Evolutionary conservation across 2,888 invertebrate genomes (phyloP).

Genomic region (Diplazon laetatorius): DNA sequence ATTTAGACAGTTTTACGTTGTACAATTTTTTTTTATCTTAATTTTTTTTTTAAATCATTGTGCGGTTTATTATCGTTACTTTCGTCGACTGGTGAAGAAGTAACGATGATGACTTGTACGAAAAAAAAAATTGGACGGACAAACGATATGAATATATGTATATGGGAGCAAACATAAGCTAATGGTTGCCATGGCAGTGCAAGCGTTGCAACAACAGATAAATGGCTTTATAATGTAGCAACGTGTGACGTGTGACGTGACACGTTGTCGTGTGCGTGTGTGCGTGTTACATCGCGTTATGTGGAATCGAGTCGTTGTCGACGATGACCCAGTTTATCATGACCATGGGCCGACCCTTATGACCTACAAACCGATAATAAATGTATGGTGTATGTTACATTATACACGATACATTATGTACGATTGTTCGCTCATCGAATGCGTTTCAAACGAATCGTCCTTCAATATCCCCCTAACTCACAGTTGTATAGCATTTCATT

Average conservation of each 20-base stretch:
- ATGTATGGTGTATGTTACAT: conserved; percentile 30
- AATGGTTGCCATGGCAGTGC: conserved; percentile 46
- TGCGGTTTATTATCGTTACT: too few relatives aligned
- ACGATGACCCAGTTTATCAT: conserved; percentile 68
- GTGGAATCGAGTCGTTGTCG: conserved; percentile 41
- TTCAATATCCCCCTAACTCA: neutral
- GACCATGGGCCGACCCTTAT: conserved; percentile 67
- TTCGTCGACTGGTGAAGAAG: neutral
- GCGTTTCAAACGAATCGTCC: neutral
- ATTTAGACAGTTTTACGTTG: neutral
- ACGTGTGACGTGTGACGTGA: conserved; percentile 5
- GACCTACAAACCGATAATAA: conserved; percentile 59
- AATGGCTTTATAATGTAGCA: conserved; percentile 6
- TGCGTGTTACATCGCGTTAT: conserved; percentile 9
- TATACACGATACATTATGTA: neutral
- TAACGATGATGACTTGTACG: neutral
- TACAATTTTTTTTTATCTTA: too few relatives aligned
- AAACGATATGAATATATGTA: conserved; percentile 29
- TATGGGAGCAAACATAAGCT: conserved; percentile 38
- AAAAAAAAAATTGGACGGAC: too few relatives aligned
- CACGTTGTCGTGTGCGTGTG: neutral
- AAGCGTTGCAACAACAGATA: conserved; percentile 56
- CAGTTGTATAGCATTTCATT: conserved; percentile 1
- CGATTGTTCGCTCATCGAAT: neutral
- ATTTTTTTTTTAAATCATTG: too few relatives aligned